Conservation (phyloP, 2,113 vertebrate genomes). For the Aspiorhynchus laticeps region DNA sequence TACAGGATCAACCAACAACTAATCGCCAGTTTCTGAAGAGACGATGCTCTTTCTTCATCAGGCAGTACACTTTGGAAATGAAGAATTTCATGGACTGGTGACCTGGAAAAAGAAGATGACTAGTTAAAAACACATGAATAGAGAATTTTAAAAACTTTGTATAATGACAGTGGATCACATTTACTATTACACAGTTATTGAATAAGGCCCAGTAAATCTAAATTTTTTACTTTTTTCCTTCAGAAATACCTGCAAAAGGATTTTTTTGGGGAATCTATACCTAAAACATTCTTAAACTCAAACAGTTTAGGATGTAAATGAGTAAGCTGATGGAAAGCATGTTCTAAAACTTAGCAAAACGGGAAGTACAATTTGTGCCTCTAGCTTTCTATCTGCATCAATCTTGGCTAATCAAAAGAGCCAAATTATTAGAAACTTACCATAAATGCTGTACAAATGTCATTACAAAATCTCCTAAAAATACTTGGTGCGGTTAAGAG, state of each 20-base stretch:
- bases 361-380: not conserved
- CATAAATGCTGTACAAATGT: slow-evolving; percentile 7
- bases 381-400: not conserved
- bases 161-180: not conserved
- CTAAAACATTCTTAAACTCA: not conserved
- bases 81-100: slow-evolving; percentile 6
- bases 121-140: not conserved
- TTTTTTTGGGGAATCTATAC: not conserved
- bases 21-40: slow-evolving; percentile 18
- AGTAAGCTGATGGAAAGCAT: not conserved
- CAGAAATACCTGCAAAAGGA: not conserved
- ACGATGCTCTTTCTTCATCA: slow-evolving; percentile 3
- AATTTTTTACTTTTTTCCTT: not conserved
- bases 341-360: not conserved
- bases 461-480: slow-evolving; percentile 79
- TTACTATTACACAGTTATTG: not conserved
- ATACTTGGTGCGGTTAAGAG: slow-evolving; percentile 99
- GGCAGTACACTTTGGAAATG: not conserved
- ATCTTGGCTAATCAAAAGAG: not conserved
- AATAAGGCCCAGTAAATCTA: not conserved
- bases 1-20: not conserved
- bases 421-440: slow-evolving; percentile 12
- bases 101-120: not conserved
- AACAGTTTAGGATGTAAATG: not conserved
- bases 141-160: not conserved